These are phyloP conservation scores for Leptocoma aspasia DNA, from an alignment of 2,113 vertebrate species.

Conservation along the genomic window DNA sequence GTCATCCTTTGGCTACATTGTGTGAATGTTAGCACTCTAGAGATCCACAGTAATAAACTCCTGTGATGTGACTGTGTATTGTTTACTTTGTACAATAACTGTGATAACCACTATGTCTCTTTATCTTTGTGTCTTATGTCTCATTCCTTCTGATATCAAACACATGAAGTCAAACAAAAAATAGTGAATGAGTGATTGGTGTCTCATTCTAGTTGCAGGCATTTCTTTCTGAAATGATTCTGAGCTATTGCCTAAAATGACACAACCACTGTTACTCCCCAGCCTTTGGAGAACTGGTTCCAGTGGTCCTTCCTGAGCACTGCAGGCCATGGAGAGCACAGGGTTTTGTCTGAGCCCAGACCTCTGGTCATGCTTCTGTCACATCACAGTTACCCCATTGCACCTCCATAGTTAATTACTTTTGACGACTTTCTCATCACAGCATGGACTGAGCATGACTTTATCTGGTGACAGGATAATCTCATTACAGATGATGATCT, in stretches of 20 bases:
- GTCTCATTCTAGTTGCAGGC: not conserved
- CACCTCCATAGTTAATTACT: constrained; percentile 61
- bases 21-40: not conserved
- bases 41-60: not conserved
- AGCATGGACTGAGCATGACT: constrained; percentile 39
- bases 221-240: not conserved
- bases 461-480: constrained; percentile 67
- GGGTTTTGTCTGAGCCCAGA: not conserved
- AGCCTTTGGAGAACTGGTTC: not conserved
- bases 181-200: not conserved
- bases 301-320: not conserved
- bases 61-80: not conserved
- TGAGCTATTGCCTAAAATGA: not conserved
- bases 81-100: not conserved
- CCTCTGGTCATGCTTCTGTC: not conserved
- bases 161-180: not conserved
- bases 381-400: not conserved
- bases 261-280: too few relatives aligned
- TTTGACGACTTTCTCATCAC: constrained; percentile 63
- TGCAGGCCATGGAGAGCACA: not conserved
- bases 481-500: constrained; percentile 70
- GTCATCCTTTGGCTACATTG: not conserved
- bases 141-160: not conserved
- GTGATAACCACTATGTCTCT: not conserved
- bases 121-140: not conserved